Base-by-base conservation (phyloP, 2,113 vertebrate species). In the Uropsilus gracilis region DNA sequence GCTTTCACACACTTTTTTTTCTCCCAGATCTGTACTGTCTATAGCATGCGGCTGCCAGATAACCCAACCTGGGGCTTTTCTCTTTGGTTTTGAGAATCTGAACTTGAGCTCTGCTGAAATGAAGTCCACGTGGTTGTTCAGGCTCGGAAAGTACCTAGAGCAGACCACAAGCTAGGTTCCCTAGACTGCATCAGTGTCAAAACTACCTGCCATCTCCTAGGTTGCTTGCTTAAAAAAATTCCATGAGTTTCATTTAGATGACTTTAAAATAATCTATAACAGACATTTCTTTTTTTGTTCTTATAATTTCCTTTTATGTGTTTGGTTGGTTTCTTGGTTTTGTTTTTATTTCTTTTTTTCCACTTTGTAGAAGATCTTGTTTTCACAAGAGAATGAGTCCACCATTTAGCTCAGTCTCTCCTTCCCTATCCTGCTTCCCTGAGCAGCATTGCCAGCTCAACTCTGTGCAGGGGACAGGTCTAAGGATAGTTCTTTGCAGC, bases 61-160 rank as follows among this genome's bases (percentile, higher is more conserved):
- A 75, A 59, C 89, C 68, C 85, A 76, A 16, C 13, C 10, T 37
- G 86, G 96, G 96, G 86, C 88, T 97, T 97, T 96, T 95, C 78
- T 94, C 63, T 88, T 83, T 59, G 88, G 82, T 95, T 93, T 86
- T 64, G 59, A 95, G 90, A 86, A 76, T 88, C 94, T 92, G 88
- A 94, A 84, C 3, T 76, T 59, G 61, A 88, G 83, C 39, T 72
- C 46, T 37, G 73, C 89, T 69, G 14, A 42, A 71, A 61, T 39
- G n/a, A 50, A 72, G 48, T 80, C 88, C 48, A 18, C 9, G 55
- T 1, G 68, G 90, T 80, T 82, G 86, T 64, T 94, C 95, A 32
- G 26, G 64, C 3, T 14, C 2, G 92, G 96, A 95, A 97, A 96
- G 96, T 89, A 95, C 96, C 94, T 71, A 9, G 5, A 28, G 89